Evolutionary conservation across 2,888 invertebrate genomes (phyloP), one percentile per base, ranked within the genome.

Genomic region (Pristionchus fissidentatus): DNA sequence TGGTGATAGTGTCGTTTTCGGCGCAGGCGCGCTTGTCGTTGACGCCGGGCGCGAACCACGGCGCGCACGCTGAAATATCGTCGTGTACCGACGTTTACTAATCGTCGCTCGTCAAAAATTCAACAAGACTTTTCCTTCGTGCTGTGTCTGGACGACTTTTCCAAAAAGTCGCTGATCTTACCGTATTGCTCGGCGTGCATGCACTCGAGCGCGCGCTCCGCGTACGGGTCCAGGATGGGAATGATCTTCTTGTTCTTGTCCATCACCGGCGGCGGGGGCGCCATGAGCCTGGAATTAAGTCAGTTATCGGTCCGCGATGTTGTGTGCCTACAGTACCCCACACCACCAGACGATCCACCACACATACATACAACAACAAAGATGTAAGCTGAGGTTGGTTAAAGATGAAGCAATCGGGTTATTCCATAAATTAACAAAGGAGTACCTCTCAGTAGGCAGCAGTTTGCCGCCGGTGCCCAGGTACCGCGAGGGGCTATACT

Each of bases 1-100:
- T 94, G 92, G 95, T 96, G 26, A 95, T 95, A 89, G 96, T 96
- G 92, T 97, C 96, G 41, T 96, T 96, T 92, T 97, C 96, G 13
- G 97, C 96, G 0, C 97, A 98, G 92, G 97, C 98, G 90, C 97
- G 96, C 0, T 95, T 95, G 78, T 92, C 92, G 46, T 87, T 86
- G 32, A 89, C 90, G 70, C 92, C 90, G 0, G 97, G 95, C 15
- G 97, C 94, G 94, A 98, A 97, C 90, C 95, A 93, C 7, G 93
- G 93, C 29, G 93, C 92, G 87, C 92, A 92, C 43, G 92, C 93
- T 92, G 86, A 87, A 86, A 52, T 13, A 8, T 19, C 15, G n/a
- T 22, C n/a, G n/a, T n/a, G n/a, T n/a, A n/a, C n/a, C n/a, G n/a
- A n/a, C n/a, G n/a, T n/a, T n/a, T n/a, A n/a, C n/a, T n/a, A n/a